These are phyloP conservation scores for Tetraodon nigroviridis DNA, from an alignment of 2,113 vertebrate species.

Conservation along the genomic window DNA sequence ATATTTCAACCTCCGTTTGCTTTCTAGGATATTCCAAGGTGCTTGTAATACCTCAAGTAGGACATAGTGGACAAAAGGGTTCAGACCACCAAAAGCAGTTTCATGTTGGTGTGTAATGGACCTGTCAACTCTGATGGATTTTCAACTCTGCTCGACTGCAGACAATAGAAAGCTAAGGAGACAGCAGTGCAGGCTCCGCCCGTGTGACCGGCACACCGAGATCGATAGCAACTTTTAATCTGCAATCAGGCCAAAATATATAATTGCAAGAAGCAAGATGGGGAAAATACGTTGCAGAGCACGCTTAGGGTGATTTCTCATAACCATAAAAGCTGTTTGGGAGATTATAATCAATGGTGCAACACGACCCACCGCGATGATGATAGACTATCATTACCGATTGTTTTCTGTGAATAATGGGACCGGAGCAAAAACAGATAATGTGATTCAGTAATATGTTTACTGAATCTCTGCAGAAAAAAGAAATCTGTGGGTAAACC, in stretches of 20 bases:
- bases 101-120: slow-evolving; percentile 62
- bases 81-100: slow-evolving; percentile 58
- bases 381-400: slow-evolving; percentile 74
- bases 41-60: slow-evolving; percentile 52
- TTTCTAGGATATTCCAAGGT: slow-evolving; percentile 38
- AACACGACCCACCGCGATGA: slow-evolving; percentile 68
- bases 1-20: slow-evolving; percentile 19
- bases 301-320: slow-evolving; percentile 71
- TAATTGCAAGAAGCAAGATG: slow-evolving; percentile 56
- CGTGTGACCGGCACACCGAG: slow-evolving; percentile 33
- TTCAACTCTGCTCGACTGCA: slow-evolving; percentile 55
- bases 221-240: slow-evolving; percentile 66
- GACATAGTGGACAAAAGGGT: slow-evolving; percentile 53
- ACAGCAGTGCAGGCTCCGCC: slow-evolving; percentile 23
- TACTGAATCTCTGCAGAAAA: slow-evolving; percentile 56
- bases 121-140: slow-evolving; percentile 69
- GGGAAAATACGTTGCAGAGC: slow-evolving; percentile 48
- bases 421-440: slow-evolving; percentile 64
- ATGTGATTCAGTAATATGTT: slow-evolving; percentile 73
- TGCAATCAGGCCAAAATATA: slow-evolving; percentile 51
- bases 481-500: slow-evolving; percentile 40
- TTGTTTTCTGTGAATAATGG: slow-evolving; percentile 74
- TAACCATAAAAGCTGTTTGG: slow-evolving; percentile 74
- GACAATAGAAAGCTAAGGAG: slow-evolving; percentile 58
- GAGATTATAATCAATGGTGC: slow-evolving; percentile 72